Evolutionary conservation across 2,888 invertebrate species (phyloP).

Genomic region (Eurois occulta): DNA sequence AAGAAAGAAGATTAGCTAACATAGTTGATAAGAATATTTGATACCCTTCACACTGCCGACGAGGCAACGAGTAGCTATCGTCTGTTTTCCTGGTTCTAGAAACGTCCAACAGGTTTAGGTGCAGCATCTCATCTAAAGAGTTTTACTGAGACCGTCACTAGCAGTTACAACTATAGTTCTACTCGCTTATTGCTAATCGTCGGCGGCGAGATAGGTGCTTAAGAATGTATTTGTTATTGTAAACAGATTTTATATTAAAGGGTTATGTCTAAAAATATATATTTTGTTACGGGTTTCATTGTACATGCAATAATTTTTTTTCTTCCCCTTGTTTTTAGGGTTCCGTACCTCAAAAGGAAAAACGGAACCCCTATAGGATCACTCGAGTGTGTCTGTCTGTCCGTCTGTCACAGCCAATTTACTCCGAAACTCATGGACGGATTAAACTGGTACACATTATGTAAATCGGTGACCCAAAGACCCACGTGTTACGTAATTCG

Average conservation of each 20-base stretch:
- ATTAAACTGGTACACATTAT: too few relatives aligned
- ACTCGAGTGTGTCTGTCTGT: too few relatives aligned
- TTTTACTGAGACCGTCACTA: background rate
- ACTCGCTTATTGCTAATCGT: background rate
- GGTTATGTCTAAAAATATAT: background rate
- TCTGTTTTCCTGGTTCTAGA: background rate
- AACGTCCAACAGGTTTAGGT: background rate
- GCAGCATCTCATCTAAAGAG: background rate
- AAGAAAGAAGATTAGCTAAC: conserved; percentile 60
- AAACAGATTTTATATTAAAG: background rate
- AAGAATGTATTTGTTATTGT: background rate
- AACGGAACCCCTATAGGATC: too few relatives aligned
- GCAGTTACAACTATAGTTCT: background rate
- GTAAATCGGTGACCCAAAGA: too few relatives aligned
- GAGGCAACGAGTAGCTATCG: background rate
- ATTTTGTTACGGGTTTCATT: background rate
- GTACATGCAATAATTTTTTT: background rate
- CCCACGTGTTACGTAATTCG: too few relatives aligned
- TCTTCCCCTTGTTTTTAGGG: background rate
- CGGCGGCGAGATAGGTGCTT: background rate
- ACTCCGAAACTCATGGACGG: too few relatives aligned
- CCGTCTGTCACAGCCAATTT: too few relatives aligned
- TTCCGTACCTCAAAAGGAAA: too few relatives aligned
- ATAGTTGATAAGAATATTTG: background rate
- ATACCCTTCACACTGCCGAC: background rate